phyloP scores from a whole-genome alignment of 1,140 invertebrate genomes.

The Apis florea region DNA sequence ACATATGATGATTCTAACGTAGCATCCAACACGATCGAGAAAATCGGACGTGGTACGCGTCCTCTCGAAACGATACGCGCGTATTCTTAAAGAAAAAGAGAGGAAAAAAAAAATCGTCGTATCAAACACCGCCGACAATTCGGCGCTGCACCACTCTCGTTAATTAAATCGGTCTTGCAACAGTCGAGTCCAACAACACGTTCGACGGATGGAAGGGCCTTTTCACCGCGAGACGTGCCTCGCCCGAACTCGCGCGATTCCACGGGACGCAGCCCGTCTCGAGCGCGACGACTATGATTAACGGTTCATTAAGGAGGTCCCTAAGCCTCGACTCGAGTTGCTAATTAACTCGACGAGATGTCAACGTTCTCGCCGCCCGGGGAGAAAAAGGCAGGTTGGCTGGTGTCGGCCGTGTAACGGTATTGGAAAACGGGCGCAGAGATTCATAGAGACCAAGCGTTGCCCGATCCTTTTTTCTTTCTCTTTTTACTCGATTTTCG shows the following conservation, averaged over 20 bases:
- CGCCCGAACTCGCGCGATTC: neutral
- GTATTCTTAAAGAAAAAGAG: too few species aligned
- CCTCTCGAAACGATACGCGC: too few species aligned
- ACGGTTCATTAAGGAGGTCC: slow-evolving; percentile 30
- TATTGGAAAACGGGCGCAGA: neutral
- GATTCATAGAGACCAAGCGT: slow-evolving; percentile 40
- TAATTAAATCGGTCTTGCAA: neutral
- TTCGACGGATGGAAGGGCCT: neutral
- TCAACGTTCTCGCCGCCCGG: neutral
- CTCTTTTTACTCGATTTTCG: slow-evolving; percentile 41
- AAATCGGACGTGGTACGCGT: too few species aligned
- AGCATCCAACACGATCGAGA: too few species aligned
- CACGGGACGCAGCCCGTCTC: neutral
- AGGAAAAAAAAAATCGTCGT: neutral
- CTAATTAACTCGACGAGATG: slow-evolving; percentile 41
- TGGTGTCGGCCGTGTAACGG: slow-evolving; percentile 12
- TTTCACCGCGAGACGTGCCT: neutral
- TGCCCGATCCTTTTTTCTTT: neutral
- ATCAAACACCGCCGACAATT: neutral
- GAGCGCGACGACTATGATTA: slow-evolving; percentile 32
- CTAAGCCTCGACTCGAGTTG: neutral
- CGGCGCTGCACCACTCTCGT: neutral
- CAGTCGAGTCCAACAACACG: neutral
- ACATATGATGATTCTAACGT: too few species aligned
- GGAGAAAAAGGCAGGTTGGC: slow-evolving; percentile 3